phyloP scores from a whole-genome alignment of 2,113 vertebrate species.

The Probosciger aterrimus region DNA sequence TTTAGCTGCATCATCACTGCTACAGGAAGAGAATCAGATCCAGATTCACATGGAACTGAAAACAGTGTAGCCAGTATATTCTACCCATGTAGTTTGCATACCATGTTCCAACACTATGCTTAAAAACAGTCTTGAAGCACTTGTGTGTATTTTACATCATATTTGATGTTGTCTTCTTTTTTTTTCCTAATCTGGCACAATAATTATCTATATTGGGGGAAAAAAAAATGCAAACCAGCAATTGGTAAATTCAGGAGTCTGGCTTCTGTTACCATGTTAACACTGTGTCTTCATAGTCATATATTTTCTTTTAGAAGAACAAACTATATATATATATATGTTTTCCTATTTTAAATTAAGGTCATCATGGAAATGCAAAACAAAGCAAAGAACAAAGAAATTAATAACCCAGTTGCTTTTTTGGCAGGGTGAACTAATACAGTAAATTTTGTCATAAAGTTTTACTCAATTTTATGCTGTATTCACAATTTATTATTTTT shows the following conservation, averaged over 20 bases:
- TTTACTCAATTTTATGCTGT: not conserved
- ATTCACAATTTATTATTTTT: not conserved
- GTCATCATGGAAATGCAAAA: not conserved
- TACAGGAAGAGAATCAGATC: rapidly evolving
- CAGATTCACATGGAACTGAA: not conserved
- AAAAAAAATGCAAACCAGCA: not conserved
- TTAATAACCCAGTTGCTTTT: not conserved
- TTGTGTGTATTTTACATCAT: not conserved
- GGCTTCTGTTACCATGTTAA: not conserved
- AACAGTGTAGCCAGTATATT: rapidly evolving
- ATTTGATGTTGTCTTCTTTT: not conserved
- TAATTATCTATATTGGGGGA: not conserved
- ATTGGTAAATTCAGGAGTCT: not conserved
- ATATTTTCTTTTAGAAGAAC: not conserved
- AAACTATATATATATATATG: not conserved
- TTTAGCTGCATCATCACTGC: not conserved
- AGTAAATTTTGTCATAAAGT: not conserved
- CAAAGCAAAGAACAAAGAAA: not conserved
- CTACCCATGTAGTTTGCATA: rapidly evolving
- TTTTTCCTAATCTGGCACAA: not conserved
- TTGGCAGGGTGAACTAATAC: not conserved
- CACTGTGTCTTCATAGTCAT: not conserved
- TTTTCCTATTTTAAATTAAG: not conserved
- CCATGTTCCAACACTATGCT: not conserved
- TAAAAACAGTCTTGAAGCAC: not conserved